Evolutionary conservation across 1,140 invertebrate species (phyloP), one percentile per base, ranked within the genome.

Genomic region (Bradynema listronoti): DNA sequence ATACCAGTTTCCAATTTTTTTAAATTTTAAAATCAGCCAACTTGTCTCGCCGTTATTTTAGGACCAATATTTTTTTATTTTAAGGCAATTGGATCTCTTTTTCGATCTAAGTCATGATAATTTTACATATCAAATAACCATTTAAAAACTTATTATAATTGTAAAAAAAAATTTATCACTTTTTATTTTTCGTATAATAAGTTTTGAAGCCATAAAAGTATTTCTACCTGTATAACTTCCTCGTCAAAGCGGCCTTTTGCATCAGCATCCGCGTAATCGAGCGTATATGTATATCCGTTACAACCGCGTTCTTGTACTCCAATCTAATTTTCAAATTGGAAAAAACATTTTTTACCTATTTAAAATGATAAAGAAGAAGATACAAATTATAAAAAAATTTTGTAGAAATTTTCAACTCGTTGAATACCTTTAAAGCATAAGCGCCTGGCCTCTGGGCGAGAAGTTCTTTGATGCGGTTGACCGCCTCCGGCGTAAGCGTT

Each of bases 261-360:
- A 80, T 95, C 97, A 66, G 87, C 84, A 66, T 80, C 85, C 1
- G 88, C 90, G 85, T 96, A 99, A 75, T 98, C 89, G 47, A 99
- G 81, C 7, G 90, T 95, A 71, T 99, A 99, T 65, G 92, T 94
- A 2, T 97, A 80, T 2, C 95, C 95, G 83, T 97, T 99, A 78
- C 95, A 99, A 7, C 95, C 95, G 68, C 91, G 83, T 80, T 96
- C 91, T 66, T 87, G 85, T 1, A 99, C 93, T 56, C 94, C 91
- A 73, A 99, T 88, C 83, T 91, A 45, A 55, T 50, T 19, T 49
- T 56, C n/a, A 24, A 30, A 19, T 29, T 50, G 34, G 47, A 3
- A 4, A 50, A 24, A 3, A 30, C 19, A 39, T 19, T 39, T 19
- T 47, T 47, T 47, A 47, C 22, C 19, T 19, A 47, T 14, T 14